These are phyloP conservation scores for Sakesphorus luctuosus DNA, from an alignment of 2,113 vertebrate genomes.

Conservation along the genomic window DNA sequence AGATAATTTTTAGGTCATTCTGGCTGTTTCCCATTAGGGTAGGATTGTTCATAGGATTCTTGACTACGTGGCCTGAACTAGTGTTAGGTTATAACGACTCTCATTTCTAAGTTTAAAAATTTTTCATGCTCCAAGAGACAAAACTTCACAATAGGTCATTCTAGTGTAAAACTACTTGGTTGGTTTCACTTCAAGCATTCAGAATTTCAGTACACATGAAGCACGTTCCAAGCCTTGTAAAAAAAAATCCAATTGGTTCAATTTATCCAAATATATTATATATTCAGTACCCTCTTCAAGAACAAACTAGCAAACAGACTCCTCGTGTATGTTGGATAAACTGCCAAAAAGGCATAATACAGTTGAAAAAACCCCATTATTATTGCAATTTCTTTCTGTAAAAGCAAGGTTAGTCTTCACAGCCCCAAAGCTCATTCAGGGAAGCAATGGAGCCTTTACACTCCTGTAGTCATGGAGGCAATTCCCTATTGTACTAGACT, in stretches of 20 bases:
- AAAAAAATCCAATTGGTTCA: neutral
- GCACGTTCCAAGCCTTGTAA: neutral
- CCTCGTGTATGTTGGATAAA: neutral
- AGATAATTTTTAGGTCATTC: neutral
- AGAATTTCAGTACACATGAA: neutral
- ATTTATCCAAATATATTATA: neutral
- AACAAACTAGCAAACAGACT: neutral
- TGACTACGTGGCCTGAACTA: neutral
- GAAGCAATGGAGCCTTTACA: neutral
- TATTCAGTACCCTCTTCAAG: neutral
- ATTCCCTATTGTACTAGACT: neutral
- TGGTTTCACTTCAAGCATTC: neutral
- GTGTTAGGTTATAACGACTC: neutral
- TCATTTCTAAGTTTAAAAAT: neutral
- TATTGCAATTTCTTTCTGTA: neutral
- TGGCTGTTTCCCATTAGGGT: neutral
- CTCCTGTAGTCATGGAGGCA: neutral
- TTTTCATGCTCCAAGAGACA: neutral
- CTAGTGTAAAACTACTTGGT: neutral
- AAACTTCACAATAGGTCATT: neutral
- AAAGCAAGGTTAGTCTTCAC: neutral
- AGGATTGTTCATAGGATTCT: neutral
- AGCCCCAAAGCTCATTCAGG: neutral
- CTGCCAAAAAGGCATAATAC: neutral
- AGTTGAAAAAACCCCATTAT: neutral